These are phyloP conservation scores for Euzetes globulus DNA, from an alignment of 2,888 invertebrate species.

Conservation along the genomic window DNA sequence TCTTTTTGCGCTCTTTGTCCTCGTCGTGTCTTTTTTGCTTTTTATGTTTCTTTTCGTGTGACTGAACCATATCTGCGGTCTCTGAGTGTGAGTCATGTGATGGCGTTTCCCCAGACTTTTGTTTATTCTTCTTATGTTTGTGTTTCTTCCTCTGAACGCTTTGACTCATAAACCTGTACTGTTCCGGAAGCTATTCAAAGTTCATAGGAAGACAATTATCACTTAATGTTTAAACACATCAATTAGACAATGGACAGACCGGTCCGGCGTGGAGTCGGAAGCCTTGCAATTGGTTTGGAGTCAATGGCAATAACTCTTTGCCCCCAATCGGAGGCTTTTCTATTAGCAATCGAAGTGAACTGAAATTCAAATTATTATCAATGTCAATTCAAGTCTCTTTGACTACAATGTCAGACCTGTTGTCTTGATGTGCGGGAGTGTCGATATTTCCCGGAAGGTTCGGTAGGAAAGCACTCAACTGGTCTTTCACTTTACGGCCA, in stretches of 20 bases:
- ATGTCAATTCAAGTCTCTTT: neutral
- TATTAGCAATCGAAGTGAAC: constrained; percentile 54
- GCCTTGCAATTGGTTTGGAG: constrained; percentile 79
- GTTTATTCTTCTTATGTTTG: constrained; percentile 83
- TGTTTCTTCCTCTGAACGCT: constrained; percentile 87
- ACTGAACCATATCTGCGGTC: constrained; percentile 15
- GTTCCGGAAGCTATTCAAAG: constrained; percentile 69
- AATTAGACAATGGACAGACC: constrained; percentile 49
- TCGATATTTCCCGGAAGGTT: constrained; percentile 91
- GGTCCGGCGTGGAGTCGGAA: constrained; percentile 93
- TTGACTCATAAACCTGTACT: constrained; percentile 84
- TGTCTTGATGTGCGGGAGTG: constrained; percentile 69
- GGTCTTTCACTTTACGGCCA: constrained; percentile 60
- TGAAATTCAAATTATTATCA: constrained; percentile 6
- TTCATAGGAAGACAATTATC: neutral
- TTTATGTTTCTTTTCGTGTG: constrained; percentile 90
- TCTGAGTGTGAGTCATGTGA: constrained; percentile 41
- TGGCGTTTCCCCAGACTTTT: constrained; percentile 44
- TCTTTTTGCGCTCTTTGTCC: constrained; percentile 82
- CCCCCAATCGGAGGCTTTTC: constrained; percentile 85
- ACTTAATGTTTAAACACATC: neutral
- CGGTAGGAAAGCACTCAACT: constrained; percentile 86
- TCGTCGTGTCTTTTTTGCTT: constrained; percentile 88
- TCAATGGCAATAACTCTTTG: constrained; percentile 75
- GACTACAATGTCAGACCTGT: constrained; percentile 37